Conservation (phyloP, 2,888 invertebrate genomes). For the Pollenia angustigena region DNA sequence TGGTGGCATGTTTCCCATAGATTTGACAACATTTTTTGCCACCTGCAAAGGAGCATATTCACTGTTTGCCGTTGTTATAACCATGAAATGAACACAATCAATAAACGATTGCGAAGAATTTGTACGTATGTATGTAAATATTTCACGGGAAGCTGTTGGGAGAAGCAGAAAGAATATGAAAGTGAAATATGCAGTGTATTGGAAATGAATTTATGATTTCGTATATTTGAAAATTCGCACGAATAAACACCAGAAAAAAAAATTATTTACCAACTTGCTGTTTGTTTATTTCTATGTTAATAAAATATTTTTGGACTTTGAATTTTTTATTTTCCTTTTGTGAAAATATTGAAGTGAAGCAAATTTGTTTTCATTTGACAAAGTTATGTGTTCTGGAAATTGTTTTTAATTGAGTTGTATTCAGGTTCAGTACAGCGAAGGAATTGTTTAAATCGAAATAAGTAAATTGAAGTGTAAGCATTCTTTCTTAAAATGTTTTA, state of each 20-base stretch:
- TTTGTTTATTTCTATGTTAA: background rate
- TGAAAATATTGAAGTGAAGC: too few species aligned
- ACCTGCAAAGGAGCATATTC: slow-evolving; percentile 64
- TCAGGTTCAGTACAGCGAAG: too few species aligned
- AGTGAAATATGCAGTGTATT: slow-evolving; percentile 2
- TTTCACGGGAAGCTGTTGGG: background rate
- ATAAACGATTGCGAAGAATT: background rate
- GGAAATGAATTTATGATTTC: slow-evolving; percentile 36
- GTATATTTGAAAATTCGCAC: slow-evolving; percentile 14
- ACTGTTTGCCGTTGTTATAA: slow-evolving; percentile 59
- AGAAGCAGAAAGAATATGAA: slow-evolving; percentile 3
- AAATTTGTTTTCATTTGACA: too few species aligned
- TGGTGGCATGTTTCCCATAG: slow-evolving; percentile 65
- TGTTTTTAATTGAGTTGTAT: too few species aligned
- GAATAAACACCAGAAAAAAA: slow-evolving; percentile 10
- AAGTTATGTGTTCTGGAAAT: too few species aligned
- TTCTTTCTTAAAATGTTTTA: too few species aligned
- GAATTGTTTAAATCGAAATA: too few species aligned
- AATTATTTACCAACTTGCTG: too few species aligned
- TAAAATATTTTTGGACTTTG: background rate
- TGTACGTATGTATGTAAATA: background rate
- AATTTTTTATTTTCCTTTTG: too few species aligned
- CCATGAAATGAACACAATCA: slow-evolving; percentile 51
- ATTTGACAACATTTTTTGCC: slow-evolving; percentile 64
- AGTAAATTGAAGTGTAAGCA: too few species aligned